Evolutionary conservation across 2,888 invertebrate species (phyloP).

Genomic region (Xylota sylvarum): DNA sequence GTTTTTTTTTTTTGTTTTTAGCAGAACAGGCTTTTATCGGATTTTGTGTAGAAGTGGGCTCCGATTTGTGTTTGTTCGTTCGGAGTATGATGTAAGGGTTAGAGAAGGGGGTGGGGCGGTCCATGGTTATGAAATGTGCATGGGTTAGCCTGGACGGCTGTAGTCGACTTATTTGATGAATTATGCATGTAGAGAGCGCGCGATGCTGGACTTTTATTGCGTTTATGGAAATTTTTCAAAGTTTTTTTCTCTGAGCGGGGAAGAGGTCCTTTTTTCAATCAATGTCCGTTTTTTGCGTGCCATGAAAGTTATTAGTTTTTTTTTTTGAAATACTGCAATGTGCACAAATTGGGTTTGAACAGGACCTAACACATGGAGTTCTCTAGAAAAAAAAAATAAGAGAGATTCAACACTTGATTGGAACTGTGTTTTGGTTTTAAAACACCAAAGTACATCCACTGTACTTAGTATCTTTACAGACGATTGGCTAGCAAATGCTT

Average conservation of each 20-base stretch:
- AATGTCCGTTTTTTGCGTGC: neutral
- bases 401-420: no score
- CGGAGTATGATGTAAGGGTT: neutral
- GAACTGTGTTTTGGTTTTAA: no score
- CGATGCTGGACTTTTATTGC: conserved; percentile 49
- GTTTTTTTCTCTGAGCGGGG: neutral
- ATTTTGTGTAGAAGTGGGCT: neutral
- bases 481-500: no score
- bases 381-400: no score
- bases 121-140: conserved; percentile 6
- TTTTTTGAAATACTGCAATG: neutral
- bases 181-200: conserved; percentile 51
- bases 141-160: conserved; percentile 21
- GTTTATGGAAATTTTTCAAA: neutral
- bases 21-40: neutral
- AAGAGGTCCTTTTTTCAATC: neutral
- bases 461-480: no score
- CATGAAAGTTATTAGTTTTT: conserved; percentile 4
- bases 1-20: neutral
- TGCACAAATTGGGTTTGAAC: neutral
- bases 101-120: neutral
- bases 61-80: conserved; percentile 12
- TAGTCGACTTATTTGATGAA: conserved; percentile 42
- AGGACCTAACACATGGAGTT: no score
- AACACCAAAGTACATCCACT: no score